Base-by-base conservation (phyloP, 1,140 invertebrate genomes). In the Papilio helenus region DNA sequence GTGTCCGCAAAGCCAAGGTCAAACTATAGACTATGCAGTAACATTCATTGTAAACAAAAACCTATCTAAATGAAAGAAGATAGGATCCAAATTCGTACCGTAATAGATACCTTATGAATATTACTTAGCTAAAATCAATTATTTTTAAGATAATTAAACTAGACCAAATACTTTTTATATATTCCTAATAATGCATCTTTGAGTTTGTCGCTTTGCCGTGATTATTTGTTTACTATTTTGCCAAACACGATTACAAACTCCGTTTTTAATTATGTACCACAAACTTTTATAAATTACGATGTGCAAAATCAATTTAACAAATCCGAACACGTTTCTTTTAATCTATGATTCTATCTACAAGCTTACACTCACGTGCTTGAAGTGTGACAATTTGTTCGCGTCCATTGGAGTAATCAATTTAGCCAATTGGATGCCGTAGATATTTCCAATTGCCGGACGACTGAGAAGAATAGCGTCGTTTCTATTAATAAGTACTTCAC, bases 1-100 rank as follows among this genome's bases (percentile, higher is more conserved):
- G 26, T 42, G 42, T 77, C 76, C 80, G 72, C 72, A 79, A 61
- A 77, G 79, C 80, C 84, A 88, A 88, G 86, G 86, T 86, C 84
- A 83, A 73, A 74, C 80, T 81, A 81, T 81, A 82, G 76, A 79
- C 84, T 80, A 85, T 88, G 83, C 85, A 81, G 74, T 58, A 76
- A 29, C 29, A 42, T 61, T 58, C 42, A 34, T 44, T 39, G 26
- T 76, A 46, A 26, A 76, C 23, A 76, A 34, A 58, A 76, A 76
- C 10, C 26, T 68, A 68, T 34, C 26, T 68, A 68, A 68, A 29
- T 18, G 1, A 68, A 68, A 18, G 26, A 1, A 16, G 26, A 68
- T 68, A 68, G 14, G 61, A 29, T 68, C 61, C 14, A 68, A 68
- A 68, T 68, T 68, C 16, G 61, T 16, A 68, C 1, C 26, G 29